A percentile compares a stretch with the other conserved stretches of the same genome.
Conservation (phyloP, 2,113 vertebrate genomes). For the Apteryx mantelli region DNA sequence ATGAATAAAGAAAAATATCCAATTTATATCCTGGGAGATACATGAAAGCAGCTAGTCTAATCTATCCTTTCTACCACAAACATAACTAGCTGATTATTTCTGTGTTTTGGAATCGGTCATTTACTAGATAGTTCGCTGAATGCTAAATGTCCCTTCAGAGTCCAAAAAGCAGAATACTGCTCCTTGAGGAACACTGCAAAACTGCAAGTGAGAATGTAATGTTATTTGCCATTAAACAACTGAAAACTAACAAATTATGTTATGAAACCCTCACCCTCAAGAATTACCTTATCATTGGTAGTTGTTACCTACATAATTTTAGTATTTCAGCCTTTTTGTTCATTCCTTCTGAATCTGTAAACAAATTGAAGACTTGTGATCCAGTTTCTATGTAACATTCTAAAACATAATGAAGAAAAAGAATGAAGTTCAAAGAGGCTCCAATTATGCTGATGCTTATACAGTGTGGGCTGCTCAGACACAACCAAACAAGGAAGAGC, state of each 20-base stretch:
- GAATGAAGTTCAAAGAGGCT: not conserved
- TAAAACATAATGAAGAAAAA: not conserved
- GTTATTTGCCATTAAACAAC: not conserved
- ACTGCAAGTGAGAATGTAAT: not conserved
- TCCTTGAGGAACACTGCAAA: not conserved
- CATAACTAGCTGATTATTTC: not conserved
- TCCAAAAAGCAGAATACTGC: not conserved
- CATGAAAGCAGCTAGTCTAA: not conserved
- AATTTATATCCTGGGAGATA: not conserved
- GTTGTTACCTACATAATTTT: not conserved
- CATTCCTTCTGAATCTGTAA: not conserved
- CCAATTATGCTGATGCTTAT: not conserved
- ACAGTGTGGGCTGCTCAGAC: too few species aligned
- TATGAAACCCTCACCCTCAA: not conserved
- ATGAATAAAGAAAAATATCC: not conserved
- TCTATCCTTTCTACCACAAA: not conserved
- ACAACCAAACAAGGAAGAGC: not conserved
- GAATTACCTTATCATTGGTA: not conserved
- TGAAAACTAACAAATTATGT: not conserved
- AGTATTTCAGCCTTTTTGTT: not conserved
- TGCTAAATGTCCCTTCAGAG: not conserved
- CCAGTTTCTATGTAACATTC: not conserved
- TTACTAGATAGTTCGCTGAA: not conserved
- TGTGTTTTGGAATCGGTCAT: not conserved
- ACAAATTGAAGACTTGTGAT: not conserved